phyloP scores from a whole-genome alignment of 1,140 invertebrate genomes.

The Drosophila bocqueti region DNA sequence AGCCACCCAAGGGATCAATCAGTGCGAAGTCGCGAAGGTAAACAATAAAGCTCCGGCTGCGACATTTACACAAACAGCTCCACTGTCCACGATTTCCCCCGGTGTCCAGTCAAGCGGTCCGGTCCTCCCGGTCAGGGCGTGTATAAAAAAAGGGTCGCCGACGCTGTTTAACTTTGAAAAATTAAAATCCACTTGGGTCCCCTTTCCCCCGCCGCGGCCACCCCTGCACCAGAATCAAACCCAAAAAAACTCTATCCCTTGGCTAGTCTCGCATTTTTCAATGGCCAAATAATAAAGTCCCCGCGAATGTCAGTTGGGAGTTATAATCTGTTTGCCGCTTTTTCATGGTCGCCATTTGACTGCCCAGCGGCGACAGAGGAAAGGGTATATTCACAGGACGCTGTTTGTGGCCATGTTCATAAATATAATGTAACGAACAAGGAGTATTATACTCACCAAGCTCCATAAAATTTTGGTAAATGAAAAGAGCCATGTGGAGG shows the following conservation, averaged over 20 bases:
- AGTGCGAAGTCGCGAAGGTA: slow-evolving; percentile 73
- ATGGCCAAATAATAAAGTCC: slow-evolving; percentile 82
- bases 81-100: slow-evolving; percentile 17
- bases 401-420: background rate
- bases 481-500: background rate
- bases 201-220: background rate
- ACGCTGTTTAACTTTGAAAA: slow-evolving; percentile 78
- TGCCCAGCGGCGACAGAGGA: slow-evolving; percentile 19
- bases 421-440: background rate
- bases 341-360: slow-evolving; percentile 76
- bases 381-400: slow-evolving; percentile 22
- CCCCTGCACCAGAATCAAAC: background rate
- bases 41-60: slow-evolving; percentile 63
- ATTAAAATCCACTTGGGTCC: slow-evolving; percentile 82
- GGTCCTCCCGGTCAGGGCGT: background rate
- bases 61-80: slow-evolving; percentile 65
- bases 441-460: background rate
- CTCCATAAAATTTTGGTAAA: background rate
- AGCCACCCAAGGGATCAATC: slow-evolving; percentile 77
- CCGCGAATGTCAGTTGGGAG: slow-evolving; percentile 77
- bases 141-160: slow-evolving; percentile 64
- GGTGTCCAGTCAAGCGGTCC: slow-evolving; percentile 31
- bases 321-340: slow-evolving; percentile 83
- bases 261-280: slow-evolving; percentile 72
- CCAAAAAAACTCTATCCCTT: slow-evolving; percentile 16